phyloP scores from a whole-genome alignment of 2,888 invertebrate species.

The Incurvaria masculella region DNA sequence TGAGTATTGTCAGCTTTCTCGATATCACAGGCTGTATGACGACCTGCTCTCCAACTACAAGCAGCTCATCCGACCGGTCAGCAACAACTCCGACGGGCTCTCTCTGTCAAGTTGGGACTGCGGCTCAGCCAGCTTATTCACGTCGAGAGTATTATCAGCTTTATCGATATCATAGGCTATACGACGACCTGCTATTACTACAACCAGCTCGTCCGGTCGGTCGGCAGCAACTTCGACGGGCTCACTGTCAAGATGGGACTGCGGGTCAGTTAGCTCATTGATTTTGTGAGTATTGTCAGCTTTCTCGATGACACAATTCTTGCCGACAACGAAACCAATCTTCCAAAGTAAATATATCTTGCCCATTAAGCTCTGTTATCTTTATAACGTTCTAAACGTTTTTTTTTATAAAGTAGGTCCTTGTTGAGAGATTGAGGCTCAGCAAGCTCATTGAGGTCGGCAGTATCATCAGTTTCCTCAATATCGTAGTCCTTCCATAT shows the following conservation, averaged over 20 bases:
- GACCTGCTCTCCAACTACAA: conserved; percentile 94
- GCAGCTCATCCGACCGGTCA: conserved; percentile 90
- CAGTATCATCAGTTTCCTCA: conserved; percentile 44
- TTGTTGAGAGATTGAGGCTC: conserved; percentile 86
- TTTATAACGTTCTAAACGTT: too few relatives aligned
- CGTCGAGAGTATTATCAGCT: conserved; percentile 69
- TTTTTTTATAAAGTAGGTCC: too few relatives aligned
- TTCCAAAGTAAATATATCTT: not conserved
- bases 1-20: conserved; percentile 53
- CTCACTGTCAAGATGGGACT: conserved; percentile 95
- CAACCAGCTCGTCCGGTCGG: conserved; percentile 92
- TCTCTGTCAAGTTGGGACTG: conserved; percentile 90
- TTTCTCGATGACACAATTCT: conserved; percentile 54
- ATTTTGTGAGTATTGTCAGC: conserved; percentile 73
- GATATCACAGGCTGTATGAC: conserved; percentile 71
- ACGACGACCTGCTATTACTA: conserved; percentile 95
- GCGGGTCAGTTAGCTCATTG: conserved; percentile 84
- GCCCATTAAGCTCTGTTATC: too few relatives aligned
- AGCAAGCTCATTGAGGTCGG: conserved; percentile 93
- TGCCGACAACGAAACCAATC: conserved; percentile 89
- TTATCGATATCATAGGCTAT: conserved; percentile 54
- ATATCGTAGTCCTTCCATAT: conserved; percentile 49
- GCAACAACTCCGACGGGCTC: conserved; percentile 91
- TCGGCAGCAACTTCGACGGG: conserved; percentile 91
- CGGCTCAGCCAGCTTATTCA: conserved; percentile 87